Evolutionary conservation across 2,113 vertebrate species (phyloP), one percentile per base, ranked within the genome.

Genomic region (Nycticryphes semicollaris): DNA sequence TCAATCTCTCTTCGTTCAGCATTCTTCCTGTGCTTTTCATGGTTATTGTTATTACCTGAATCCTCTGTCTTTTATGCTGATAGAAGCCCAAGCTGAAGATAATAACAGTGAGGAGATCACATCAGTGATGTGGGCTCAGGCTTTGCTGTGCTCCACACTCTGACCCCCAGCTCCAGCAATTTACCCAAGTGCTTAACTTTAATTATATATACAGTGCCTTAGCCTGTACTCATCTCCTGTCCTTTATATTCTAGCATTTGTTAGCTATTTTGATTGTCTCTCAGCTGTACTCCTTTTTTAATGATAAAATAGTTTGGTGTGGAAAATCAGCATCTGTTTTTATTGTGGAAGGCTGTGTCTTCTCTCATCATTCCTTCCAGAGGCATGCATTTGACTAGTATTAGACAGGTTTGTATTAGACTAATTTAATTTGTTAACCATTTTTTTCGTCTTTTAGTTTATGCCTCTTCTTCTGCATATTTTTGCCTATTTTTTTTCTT

Each of bases 61-160:
- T 69, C n/a, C 10, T 64, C 43, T 70, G 73, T 60, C 60, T 64
- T 30, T 21, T 53, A n/a, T 28, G 3, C 9, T 24, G 37, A 74
- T 24, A 54, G 60, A 72, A 78, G 43, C 35, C 39, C 33, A 15
- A 47, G 63, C 51, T 83, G 54, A 69, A 17, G 14, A 27, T 56
- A 64, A 9, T 21, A 67, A 23, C 5, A 1, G 2, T 1, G 1
- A 37, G 45, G 35, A 28, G 30, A 47, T 60, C 51, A n/a, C 57
- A 39, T 12, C 30, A 43, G 22, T 16, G 33, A 53, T 53, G 53
- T 25, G n/a, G 25, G 19, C 33, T 30, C 2, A 18, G 23, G n/a
- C 59, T 83, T 59, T 63, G 30, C 41, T 5, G 20, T 30, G 35
- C 77, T 62, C 33, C 45, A n/a, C 9, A 1, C 53, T 62, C 75